phyloP scores from a whole-genome alignment of 2,797 vertebrate genomes.

The Harpagifer antarcticus region DNA sequence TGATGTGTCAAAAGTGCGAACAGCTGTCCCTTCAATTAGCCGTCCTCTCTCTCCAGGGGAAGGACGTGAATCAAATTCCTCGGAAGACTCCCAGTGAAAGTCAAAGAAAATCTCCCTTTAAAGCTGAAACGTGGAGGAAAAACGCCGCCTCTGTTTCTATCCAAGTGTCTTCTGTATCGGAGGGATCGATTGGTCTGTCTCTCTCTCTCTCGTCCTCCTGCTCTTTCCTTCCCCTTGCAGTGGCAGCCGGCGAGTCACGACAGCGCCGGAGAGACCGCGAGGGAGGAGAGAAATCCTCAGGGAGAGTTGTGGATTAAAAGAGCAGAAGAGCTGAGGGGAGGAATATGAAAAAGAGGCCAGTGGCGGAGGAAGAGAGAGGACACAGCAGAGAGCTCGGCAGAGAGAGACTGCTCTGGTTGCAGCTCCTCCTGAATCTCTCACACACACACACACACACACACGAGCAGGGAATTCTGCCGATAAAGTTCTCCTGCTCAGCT shows the following conservation, averaged over 20 bases:
- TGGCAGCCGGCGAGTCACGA: slow-evolving; percentile 73
- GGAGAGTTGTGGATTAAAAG: slow-evolving; percentile 45
- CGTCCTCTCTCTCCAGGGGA: slow-evolving; percentile 36
- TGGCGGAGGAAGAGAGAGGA: slow-evolving; percentile 50
- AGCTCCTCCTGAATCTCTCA: slow-evolving; percentile 72
- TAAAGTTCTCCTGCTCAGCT: slow-evolving; percentile 86
- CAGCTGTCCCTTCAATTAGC: slow-evolving; percentile 43
- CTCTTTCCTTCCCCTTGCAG: slow-evolving; percentile 66
- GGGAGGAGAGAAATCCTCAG: slow-evolving; percentile 48
- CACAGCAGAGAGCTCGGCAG: slow-evolving; percentile 66
- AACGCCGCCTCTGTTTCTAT: slow-evolving; percentile 28
- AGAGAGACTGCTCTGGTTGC: slow-evolving; percentile 74
- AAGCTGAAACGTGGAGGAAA: slow-evolving; percentile 16
- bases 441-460: slow-evolving; percentile 42
- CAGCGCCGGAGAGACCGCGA: slow-evolving; percentile 32
- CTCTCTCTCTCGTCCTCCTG: slow-evolving; percentile 37
- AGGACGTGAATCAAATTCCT: slow-evolving; percentile 36
- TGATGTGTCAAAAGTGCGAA: slow-evolving; percentile 34
- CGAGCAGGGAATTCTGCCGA: slow-evolving; percentile 62
- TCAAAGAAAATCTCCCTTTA: slow-evolving; percentile 28
- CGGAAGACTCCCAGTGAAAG: slow-evolving; percentile 32
- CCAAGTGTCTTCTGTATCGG: slow-evolving; percentile 36
- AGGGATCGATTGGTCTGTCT: slow-evolving; percentile 63
- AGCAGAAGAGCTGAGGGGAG: slow-evolving; percentile 38
- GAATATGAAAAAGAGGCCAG: slow-evolving; percentile 62